Conservation (phyloP, 37 sponge, comb jelly and placozoan genomes). For the Geodia barretti region DNA sequence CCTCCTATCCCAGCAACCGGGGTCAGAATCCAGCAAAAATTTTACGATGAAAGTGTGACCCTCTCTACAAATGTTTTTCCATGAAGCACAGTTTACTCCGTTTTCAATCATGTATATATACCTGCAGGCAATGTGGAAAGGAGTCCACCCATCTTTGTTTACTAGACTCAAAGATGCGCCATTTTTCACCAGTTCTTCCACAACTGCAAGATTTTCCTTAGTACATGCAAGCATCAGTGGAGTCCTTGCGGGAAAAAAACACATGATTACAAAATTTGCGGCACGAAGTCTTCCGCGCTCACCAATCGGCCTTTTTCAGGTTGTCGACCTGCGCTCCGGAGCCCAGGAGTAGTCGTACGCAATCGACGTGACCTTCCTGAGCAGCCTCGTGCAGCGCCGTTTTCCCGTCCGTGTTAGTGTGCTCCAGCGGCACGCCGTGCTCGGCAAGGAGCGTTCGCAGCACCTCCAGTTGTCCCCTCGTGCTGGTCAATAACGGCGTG, state of each 20-base stretch:
- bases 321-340: conserved; percentile 63
- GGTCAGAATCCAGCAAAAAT: conserved; percentile 57
- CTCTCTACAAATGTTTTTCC: too few relatives aligned
- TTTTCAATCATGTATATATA: too few relatives aligned
- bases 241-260: conserved; percentile 67
- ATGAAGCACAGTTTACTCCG: too few relatives aligned
- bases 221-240: conserved; percentile 95
- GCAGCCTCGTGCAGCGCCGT: conserved; percentile 88
- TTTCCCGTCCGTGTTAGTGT: conserved; percentile 80
- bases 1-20: conserved; percentile 55
- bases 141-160: conserved; percentile 95
- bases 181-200: conserved; percentile 51
- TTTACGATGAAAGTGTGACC: conserved; percentile 64
- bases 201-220: conserved; percentile 52
- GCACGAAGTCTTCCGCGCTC: too few relatives aligned
- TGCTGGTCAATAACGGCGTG: conserved; percentile 62
- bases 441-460: conserved; percentile 45
- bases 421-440: conserved; percentile 44
- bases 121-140: conserved; percentile 91
- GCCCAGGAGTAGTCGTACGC: conserved; percentile 51
- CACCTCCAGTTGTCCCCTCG: conserved; percentile 67
- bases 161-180: conserved; percentile 52
- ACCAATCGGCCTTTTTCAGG: conserved; percentile 93
- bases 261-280: too few relatives aligned
- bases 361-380: conserved; percentile 62